A percentile compares a stretch with the other conserved stretches of the same genome.
Conservation (phyloP, 2,888 invertebrate species). For the Lathronympha strigana region DNA sequence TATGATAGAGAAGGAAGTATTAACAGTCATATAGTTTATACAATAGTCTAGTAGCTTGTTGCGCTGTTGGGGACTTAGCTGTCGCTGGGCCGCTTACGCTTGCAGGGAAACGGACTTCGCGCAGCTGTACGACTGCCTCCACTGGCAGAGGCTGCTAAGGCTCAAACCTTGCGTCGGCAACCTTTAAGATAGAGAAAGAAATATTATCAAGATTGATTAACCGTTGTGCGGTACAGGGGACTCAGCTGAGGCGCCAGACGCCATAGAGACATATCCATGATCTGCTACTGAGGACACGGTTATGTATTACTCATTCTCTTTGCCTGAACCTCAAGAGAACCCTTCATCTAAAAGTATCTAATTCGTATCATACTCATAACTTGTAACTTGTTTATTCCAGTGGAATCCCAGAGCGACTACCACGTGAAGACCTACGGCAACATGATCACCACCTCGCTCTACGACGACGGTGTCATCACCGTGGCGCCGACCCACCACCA, state of each 20-base stretch:
- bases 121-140: slow-evolving; percentile 93
- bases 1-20: too few species aligned
- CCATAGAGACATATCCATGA: too few species aligned
- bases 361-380: background rate
- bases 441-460: slow-evolving; percentile 70
- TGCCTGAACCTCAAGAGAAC: too few species aligned
- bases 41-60: too few species aligned
- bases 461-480: slow-evolving; percentile 76
- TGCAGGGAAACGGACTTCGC: slow-evolving; percentile 94
- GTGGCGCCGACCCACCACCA: slow-evolving; percentile 73
- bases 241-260: too few species aligned
- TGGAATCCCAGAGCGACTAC: slow-evolving; percentile 95
- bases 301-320: too few species aligned
- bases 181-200: slow-evolving; percentile 58
- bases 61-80: slow-evolving; percentile 89
- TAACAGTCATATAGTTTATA: too few species aligned
- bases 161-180: slow-evolving; percentile 96
- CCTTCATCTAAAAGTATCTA: too few species aligned
- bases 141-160: slow-evolving; percentile 95
- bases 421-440: slow-evolving; percentile 85
- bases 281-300: too few species aligned
- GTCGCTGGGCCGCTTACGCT: slow-evolving; percentile 92
- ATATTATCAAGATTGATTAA: too few species aligned
- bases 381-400: slow-evolving; percentile 76
- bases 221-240: too few species aligned